Evolutionary conservation across 1,140 invertebrate species (phyloP).

Genomic region (Neodiprion pinetum): DNA sequence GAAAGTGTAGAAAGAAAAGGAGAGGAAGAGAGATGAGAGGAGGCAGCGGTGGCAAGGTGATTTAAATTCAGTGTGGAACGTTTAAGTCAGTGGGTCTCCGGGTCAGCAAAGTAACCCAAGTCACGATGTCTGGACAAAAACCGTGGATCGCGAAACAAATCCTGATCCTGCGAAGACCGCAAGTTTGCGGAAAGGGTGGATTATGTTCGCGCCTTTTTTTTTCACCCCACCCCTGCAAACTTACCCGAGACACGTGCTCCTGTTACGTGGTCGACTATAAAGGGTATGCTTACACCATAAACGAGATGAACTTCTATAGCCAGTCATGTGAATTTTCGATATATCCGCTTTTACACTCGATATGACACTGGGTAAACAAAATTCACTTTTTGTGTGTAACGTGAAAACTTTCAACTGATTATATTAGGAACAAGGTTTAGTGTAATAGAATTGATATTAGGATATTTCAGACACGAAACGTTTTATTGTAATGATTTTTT

Average conservation of each 20-base stretch:
- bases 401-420: too few relatives aligned
- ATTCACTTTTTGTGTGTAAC: too few relatives aligned
- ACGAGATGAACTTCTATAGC: neutral
- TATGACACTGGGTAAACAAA: too few relatives aligned
- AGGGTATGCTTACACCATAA: neutral
- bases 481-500: too few relatives aligned
- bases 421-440: too few relatives aligned
- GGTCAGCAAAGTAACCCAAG: conserved; percentile 59
- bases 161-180: neutral
- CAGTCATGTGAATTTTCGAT: neutral
- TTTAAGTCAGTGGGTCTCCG: conserved; percentile 54
- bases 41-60: conserved; percentile 35
- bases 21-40: conserved; percentile 21
- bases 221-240: neutral
- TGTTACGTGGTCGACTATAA: neutral
- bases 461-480: too few relatives aligned
- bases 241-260: neutral
- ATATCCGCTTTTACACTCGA: too few relatives aligned
- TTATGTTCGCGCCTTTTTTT: neutral
- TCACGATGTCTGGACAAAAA: conserved; percentile 36
- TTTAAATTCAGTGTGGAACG: conserved; percentile 44
- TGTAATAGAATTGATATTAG: too few relatives aligned
- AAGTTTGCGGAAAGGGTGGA: neutral
- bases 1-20: conserved; percentile 4
- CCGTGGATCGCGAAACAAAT: neutral